Evolutionary conservation across 2,113 vertebrate genomes (phyloP).

Genomic region (Myotis lucifugus): DNA sequence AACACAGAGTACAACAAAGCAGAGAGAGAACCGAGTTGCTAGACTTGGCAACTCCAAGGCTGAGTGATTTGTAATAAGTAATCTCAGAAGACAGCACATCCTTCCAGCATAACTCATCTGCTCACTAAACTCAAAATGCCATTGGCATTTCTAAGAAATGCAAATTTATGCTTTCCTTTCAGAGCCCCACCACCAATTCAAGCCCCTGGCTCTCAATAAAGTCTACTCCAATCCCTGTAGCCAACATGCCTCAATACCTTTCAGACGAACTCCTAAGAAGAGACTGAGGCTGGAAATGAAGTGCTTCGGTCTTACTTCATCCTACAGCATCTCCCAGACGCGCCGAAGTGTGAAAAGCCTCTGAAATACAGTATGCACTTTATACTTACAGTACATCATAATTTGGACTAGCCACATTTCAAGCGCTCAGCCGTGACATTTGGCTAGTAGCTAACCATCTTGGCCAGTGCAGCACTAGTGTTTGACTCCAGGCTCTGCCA

Average conservation of each 20-base stretch:
- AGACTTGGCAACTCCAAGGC: not conserved
- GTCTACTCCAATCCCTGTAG: not conserved
- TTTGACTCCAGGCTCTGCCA: not conserved
- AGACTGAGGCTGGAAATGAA: not conserved
- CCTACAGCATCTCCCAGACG: not conserved
- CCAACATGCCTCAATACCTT: not conserved
- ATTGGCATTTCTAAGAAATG: slow-evolving; percentile 5
- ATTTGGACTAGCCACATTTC: not conserved
- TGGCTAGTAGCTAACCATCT: not conserved
- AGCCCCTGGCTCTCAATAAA: not conserved
- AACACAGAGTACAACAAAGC: not conserved
- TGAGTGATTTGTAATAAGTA: not conserved
- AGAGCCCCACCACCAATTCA: not conserved
- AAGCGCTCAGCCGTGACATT: not conserved
- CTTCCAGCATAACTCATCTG: not conserved
- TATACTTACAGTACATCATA: not conserved
- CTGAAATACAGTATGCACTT: not conserved
- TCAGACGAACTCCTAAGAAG: not conserved
- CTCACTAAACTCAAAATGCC: not conserved
- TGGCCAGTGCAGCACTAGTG: not conserved
- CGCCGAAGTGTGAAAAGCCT: not conserved
- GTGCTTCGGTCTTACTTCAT: not conserved
- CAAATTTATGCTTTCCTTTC: not conserved
- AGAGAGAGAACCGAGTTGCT: not conserved
- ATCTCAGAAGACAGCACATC: not conserved